These are phyloP conservation scores for Seira musarum DNA, from an alignment of 2,888 invertebrate genomes.

Conservation along the genomic window DNA sequence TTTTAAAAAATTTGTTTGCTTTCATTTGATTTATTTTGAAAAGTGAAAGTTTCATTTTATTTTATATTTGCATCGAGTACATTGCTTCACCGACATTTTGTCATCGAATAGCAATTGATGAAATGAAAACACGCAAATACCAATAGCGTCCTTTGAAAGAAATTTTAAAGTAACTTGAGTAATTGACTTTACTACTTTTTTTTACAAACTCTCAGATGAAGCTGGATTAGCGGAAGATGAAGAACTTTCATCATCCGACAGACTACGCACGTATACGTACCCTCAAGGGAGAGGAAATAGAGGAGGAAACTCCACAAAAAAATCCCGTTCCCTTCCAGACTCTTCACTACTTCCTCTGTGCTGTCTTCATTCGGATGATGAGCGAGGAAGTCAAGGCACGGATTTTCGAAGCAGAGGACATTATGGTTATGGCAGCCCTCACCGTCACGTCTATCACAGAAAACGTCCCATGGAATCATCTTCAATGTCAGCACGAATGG, in stretches of 20 bases:
- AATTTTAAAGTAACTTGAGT: too few species aligned
- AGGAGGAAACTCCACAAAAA: slow-evolving; percentile 57
- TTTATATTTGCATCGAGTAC: too few species aligned
- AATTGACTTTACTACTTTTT: too few species aligned
- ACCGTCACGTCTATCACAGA: slow-evolving; percentile 42
- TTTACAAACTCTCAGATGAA: slow-evolving; percentile 35
- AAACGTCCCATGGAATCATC: slow-evolving; percentile 52
- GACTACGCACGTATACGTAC: slow-evolving; percentile 51
- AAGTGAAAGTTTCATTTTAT: slow-evolving; percentile 20
- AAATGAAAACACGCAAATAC: too few species aligned
- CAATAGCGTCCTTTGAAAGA: too few species aligned
- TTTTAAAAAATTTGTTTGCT: slow-evolving; percentile 25
- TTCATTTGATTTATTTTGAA: slow-evolving; percentile 17
- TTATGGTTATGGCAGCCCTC: slow-evolving; percentile 43
- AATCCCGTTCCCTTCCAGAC: slow-evolving; percentile 68
- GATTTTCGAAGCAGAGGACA: slow-evolving; percentile 44
- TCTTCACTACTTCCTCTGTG: slow-evolving; percentile 65
- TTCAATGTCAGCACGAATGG: slow-evolving; percentile 66
- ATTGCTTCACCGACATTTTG: too few species aligned
- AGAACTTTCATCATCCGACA: slow-evolving; percentile 51
- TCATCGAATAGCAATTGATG: too few species aligned
- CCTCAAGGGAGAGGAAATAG: slow-evolving; percentile 48
- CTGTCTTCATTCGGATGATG: slow-evolving; percentile 63
- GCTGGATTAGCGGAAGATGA: slow-evolving; percentile 47
- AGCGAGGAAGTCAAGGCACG: slow-evolving; percentile 25